Conservation (phyloP, 2,797 vertebrate species). For the Parauchenoglanis punctatus region DNA sequence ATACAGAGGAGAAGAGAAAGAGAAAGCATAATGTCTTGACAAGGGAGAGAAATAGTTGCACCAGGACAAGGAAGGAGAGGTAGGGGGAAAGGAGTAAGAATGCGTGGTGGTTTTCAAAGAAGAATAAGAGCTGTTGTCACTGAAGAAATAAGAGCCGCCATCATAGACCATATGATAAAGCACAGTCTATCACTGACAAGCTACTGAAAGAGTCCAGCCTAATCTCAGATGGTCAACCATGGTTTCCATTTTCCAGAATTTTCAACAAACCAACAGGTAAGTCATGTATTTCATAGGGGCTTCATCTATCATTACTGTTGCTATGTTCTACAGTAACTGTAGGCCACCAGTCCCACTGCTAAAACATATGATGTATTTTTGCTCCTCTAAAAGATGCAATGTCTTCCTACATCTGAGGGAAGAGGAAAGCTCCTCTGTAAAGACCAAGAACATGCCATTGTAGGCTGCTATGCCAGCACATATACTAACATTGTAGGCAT, state of each 20-base stretch:
- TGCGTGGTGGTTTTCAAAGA: background rate
- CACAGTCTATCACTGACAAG: constrained; percentile 4
- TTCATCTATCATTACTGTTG: constrained; percentile 4
- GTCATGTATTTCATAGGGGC: background rate
- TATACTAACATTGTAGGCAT: too few relatives aligned
- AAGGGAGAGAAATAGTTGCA: background rate
- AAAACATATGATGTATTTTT: too few relatives aligned
- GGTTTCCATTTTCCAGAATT: background rate
- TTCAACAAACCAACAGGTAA: constrained; percentile 24
- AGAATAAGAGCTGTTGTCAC: background rate
- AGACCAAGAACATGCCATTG: too few relatives aligned
- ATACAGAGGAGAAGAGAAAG: background rate
- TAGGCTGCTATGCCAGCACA: too few relatives aligned
- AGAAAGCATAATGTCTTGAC: background rate
- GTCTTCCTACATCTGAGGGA: too few relatives aligned
- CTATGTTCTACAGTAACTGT: background rate
- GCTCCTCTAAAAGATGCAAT: too few relatives aligned
- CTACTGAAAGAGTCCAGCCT: constrained; percentile 16
- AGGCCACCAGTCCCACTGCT: too few relatives aligned
- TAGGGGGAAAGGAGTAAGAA: background rate
- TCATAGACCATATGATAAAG: constrained; percentile 25
- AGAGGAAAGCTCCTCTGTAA: too few relatives aligned
- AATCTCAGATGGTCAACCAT: constrained; percentile 1
- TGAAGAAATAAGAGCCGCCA: constrained; percentile 5
- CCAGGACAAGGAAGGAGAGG: background rate